Evolutionary conservation across 2,888 invertebrate species (phyloP).

Genomic region (Drosophila multiciliata): DNA sequence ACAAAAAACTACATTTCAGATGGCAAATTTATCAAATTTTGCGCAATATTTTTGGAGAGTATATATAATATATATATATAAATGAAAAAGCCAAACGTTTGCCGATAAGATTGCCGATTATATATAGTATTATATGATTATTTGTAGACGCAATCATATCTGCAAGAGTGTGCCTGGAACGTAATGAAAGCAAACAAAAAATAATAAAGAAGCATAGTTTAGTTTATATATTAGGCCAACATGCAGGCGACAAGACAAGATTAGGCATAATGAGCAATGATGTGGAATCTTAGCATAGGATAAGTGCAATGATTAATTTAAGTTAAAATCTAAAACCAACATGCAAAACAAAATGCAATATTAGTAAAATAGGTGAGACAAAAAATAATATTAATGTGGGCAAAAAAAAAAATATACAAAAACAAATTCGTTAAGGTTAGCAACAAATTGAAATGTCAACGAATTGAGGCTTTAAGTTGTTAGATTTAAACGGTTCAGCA

Average conservation of each 20-base stretch:
- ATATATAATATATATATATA: background rate
- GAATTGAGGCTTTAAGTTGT: constrained; percentile 19
- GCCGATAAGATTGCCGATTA: constrained; percentile 27
- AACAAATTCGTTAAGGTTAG: constrained; percentile 37
- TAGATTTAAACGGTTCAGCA: constrained; percentile 26
- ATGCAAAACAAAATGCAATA: background rate
- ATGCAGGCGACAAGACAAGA: constrained; percentile 19
- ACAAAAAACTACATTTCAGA: too few relatives aligned
- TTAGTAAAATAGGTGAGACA: background rate
- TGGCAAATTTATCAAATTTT: background rate
- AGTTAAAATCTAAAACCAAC: constrained; percentile 10
- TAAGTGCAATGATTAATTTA: constrained; percentile 22
- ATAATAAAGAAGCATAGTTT: background rate
- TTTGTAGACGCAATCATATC: constrained; percentile 2
- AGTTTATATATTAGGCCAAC: background rate
- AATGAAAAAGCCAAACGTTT: constrained; percentile 5
- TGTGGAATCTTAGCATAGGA: background rate
- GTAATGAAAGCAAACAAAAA: constrained; percentile 2
- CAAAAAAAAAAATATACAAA: constrained; percentile 1
- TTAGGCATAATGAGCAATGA: constrained; percentile 16
- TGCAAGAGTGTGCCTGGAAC: constrained; percentile 28
- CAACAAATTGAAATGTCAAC: constrained; percentile 20
- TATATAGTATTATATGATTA: background rate
- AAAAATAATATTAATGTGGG: background rate
- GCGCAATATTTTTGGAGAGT: background rate